These are phyloP conservation scores for Brachionus paranguensis DNA, from an alignment of 1,140 invertebrate genomes.

Conservation along the genomic window DNA sequence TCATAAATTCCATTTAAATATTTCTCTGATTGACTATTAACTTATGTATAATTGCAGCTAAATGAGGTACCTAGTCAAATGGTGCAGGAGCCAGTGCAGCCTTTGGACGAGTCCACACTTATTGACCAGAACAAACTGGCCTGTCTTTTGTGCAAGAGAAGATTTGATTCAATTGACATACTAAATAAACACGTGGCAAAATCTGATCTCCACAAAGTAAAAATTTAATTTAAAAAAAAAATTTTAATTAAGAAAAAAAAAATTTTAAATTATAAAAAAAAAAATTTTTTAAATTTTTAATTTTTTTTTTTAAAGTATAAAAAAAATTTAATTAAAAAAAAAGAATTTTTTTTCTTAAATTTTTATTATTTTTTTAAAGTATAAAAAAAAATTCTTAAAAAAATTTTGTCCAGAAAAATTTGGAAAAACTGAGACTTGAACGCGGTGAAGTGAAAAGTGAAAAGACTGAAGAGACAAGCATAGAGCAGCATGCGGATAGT, in stretches of 20 bases:
- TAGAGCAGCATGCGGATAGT: not conserved
- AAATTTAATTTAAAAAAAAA: no score
- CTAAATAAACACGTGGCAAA: constrained; percentile 82
- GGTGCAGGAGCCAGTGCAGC: not conserved
- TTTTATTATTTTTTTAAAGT: no score
- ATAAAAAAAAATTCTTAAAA: no score
- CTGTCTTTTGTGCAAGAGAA: constrained; percentile 88
- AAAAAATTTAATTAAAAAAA: no score
- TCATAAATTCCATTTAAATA: not conserved
- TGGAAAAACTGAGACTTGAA: constrained; percentile 24
- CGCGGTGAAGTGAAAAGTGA: not conserved
- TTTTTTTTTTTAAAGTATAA: no score
- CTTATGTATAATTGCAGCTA: not conserved
- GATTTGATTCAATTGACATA: constrained; percentile 80
- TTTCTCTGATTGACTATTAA: not conserved
- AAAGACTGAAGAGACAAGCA: not conserved
- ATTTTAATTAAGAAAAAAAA: no score
- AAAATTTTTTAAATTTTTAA: no score
- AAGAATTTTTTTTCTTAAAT: no score
- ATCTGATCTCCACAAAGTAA: constrained; percentile 82
- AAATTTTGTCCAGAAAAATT: not conserved
- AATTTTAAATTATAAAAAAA: no score
- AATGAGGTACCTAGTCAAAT: not conserved
- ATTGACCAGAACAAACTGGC: constrained; percentile 83
- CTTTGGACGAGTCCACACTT: constrained; percentile 58